Evolutionary conservation across 2,797 vertebrate species (phyloP).

Genomic region (Microcaecilia unicolor): DNA sequence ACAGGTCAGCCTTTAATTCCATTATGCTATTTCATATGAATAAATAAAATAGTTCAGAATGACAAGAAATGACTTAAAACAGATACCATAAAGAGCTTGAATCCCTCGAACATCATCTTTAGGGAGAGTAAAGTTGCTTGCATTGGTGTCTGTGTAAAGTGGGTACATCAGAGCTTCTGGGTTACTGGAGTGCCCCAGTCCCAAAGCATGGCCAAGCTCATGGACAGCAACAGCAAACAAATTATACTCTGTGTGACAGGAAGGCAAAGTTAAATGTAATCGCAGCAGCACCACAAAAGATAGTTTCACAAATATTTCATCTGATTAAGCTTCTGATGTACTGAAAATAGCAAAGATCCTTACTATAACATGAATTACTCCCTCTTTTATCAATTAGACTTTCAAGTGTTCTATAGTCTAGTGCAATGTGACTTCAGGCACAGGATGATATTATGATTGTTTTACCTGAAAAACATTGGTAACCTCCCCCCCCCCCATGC

Average conservation of each 20-base stretch:
- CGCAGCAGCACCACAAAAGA: too few species aligned
- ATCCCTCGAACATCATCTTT: slow-evolving; percentile 56
- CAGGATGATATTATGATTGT: too few species aligned
- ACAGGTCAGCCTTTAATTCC: too few species aligned
- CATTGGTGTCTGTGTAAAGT: slow-evolving; percentile 39
- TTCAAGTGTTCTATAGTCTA: too few species aligned
- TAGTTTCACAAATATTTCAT: neutral
- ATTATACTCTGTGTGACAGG: slow-evolving; percentile 46
- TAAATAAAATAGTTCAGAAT: too few species aligned
- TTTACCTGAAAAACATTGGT: too few species aligned
- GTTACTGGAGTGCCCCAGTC: slow-evolving; percentile 61
- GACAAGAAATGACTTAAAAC: too few species aligned
- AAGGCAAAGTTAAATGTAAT: neutral
- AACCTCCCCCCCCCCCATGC: too few species aligned
- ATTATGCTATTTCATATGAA: too few species aligned
- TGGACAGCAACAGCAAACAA: slow-evolving; percentile 61
- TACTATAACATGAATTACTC: too few species aligned
- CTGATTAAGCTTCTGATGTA: neutral
- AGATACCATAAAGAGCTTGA: slow-evolving; percentile 63
- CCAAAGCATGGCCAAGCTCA: slow-evolving; percentile 71
- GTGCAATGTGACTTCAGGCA: too few species aligned
- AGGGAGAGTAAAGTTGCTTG: slow-evolving; percentile 45
- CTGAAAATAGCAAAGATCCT: neutral
- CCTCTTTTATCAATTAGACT: too few species aligned
- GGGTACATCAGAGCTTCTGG: slow-evolving; percentile 67